Evolutionary conservation across 2,113 vertebrate species (phyloP), one percentile per base, ranked within the genome.

Genomic region (Bombycilla garrulus): DNA sequence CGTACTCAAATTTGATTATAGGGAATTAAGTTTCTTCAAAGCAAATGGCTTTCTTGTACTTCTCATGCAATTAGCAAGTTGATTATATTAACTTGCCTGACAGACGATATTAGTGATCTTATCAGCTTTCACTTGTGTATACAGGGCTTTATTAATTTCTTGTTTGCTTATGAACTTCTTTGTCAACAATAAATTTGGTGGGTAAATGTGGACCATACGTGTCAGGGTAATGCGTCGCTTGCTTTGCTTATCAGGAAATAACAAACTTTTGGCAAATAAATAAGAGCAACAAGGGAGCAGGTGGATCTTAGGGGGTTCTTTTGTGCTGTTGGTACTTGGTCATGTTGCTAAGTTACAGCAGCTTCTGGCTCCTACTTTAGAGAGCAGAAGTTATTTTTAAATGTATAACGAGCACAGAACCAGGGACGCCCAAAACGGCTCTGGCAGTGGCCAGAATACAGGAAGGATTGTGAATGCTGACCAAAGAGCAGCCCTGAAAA

Each of bases 341-440:
- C 38, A 45, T 36, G 95, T 97, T 98, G 97, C 97, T 97, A 97
- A 97, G 96, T 93, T 97, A 97, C 96, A 89, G 71, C 51, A 57
- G 44, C 56, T 95, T 57, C 90, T 93, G 72, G 72, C 81, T 96
- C 91, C 70, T 86, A 42, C 88, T 96, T 92, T 64, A 71, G 67
- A 88, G 61, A 93, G 54, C n/a, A 81, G 76, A 83, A 94, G 57
- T 92, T 96, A 95, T 94, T 95, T 96, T 97, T 92, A 96, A 95
- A 96, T 40, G 58, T 86, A 28, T 81, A 92, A 93, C 48, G 71
- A 96, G 83, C 64, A 56, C 48, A 35, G 64, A 92, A 69, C 18
- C 67, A 88, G 74, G 85, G 81, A 71, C 56, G 77, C 85, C 72
- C 65, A 61, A 48, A 35, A 29, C 64, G 65, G 8, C 67, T 94